Evolutionary conservation across 2,797 vertebrate genomes (phyloP).

Genomic region (Typhlichthys eigenmanni): DNA sequence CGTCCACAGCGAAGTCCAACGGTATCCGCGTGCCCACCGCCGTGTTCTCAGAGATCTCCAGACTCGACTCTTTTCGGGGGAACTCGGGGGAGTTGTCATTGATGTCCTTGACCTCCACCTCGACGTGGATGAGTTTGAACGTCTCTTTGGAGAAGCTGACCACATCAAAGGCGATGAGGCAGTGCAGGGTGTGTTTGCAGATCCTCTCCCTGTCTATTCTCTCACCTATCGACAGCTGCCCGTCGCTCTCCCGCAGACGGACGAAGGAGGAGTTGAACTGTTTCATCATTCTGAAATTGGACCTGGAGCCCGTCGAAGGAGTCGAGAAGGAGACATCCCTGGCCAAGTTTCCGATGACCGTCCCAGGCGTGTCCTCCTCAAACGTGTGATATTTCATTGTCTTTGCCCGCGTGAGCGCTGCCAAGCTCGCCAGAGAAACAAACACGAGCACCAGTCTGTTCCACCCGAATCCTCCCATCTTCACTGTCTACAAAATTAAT

Average conservation of each 20-base stretch:
- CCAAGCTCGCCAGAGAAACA: slow-evolving; percentile 55
- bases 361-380: slow-evolving; percentile 91
- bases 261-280: slow-evolving; percentile 92
- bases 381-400: slow-evolving; percentile 91
- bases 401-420: slow-evolving; percentile 72
- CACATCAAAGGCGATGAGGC: slow-evolving; percentile 91
- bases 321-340: slow-evolving; percentile 85
- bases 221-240: slow-evolving; percentile 90
- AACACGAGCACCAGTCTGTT: slow-evolving; percentile 60
- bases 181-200: slow-evolving; percentile 84
- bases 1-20: slow-evolving; percentile 87
- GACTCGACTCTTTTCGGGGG: slow-evolving; percentile 81
- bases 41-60: slow-evolving; percentile 92
- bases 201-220: slow-evolving; percentile 89
- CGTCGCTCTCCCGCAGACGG: slow-evolving; percentile 88
- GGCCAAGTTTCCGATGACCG: slow-evolving; percentile 92
- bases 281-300: slow-evolving; percentile 89
- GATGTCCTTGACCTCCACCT: slow-evolving; percentile 95
- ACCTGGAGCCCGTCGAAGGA: slow-evolving; percentile 66
- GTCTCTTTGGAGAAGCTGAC: slow-evolving; percentile 91
- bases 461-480: slow-evolving; percentile 62
- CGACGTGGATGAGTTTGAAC: slow-evolving; percentile 92
- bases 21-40: slow-evolving; percentile 89
- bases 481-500: slow-evolving; percentile 35
- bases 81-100: slow-evolving; percentile 93